Evolutionary conservation across 1,140 invertebrate genomes (phyloP), one percentile per base, ranked within the genome.

Genomic region (Anadara kagoshimensis): DNA sequence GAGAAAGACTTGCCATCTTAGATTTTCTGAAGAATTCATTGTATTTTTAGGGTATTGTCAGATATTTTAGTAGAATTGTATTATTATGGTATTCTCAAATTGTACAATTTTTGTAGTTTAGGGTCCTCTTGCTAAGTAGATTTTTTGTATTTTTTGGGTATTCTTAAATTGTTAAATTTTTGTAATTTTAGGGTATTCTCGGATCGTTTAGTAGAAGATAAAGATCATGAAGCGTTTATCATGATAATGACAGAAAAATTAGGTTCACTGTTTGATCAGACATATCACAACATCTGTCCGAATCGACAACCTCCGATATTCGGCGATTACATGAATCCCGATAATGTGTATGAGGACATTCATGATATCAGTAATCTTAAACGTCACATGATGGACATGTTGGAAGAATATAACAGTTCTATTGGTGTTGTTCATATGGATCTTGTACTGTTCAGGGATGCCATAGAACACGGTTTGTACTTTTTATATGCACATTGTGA

Each of bases 391-490:
- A 88, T 92, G 53, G 90, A 90, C 7, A 92, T 94, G 83, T 90
- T 96, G 88, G 92, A 93, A 29, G 94, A 96, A 75, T 95, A 96
- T 86, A 96, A 96, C 87, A 91, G 91, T 26, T 92, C 92, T 18
- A 93, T 94, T 0, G 94, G 94, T 0, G 92, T 93, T 12, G 91
- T 94, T 3, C 91, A 92, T 74, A 93, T 96, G 92, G 92, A 95
- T 85, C 88, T 96, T 36, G 94, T 96, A 12, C 90, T 96, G 54
- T 96, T 96, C 85, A 92, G 92, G 65, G 94, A 96, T 85, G 95
- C 95, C 3, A 93, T 96, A 47, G 93, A 95, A 84, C 95, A 96
- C 85, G 81, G 89, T 90, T 69, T 77, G 83, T 67, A 12, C 36
- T 44, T 18, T 14, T n/a, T 57, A n/a, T n/a, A n/a, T n/a, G n/a